Base-by-base conservation (phyloP, 2,797 vertebrate genomes). In the Gymnopithys bicolor region DNA sequence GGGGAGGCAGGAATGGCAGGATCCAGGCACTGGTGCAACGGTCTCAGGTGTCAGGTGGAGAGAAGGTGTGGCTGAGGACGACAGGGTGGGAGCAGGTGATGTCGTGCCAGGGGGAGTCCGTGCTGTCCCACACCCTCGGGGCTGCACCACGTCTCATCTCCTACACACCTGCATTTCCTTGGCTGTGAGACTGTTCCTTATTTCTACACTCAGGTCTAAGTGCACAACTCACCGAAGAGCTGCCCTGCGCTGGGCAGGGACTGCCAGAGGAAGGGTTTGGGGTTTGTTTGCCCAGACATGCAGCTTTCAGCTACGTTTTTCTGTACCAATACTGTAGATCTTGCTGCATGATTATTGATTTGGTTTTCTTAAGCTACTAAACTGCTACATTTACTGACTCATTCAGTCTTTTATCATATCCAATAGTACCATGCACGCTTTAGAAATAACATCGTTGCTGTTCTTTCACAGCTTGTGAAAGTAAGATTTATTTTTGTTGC, bases 401-500 rank as follows among this genome's bases (percentile, higher is more conserved):
- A 78, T 95, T 97, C 93, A 80, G 87, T 95, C 88, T 97, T 97
- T 97, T 94, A 97, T 96, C 96, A 93, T 96, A 96, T 86, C 90
- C 91, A 95, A 70, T 94, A 97, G 96, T 90, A 67, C 80, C 90
- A 81, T 23, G 45, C 87, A 73, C 87, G 33, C 94, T 97, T 97
- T 92, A 60, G 94, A 97, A 97, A 95, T 94, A 96, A 92, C 84
- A 92, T 95, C 30, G 37, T 93, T 90, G 91, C 4, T 11, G 45
- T 95, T 96, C 87, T 88, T 96, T 97, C 94, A 95, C 67, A 93
- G 95, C 94, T 95, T 94, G 94, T 94, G 96, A 88, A 97, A 97
- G 97, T 97, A 95, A 95, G 86, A 96, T 97, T 97, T 97, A 97
- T 97, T 93, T 81, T 95, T 95, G 93, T 84, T 84, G 81, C 91